These are phyloP conservation scores for Hirudinaria manillensis DNA, from an alignment of 2,888 invertebrate genomes.

Conservation along the genomic window DNA sequence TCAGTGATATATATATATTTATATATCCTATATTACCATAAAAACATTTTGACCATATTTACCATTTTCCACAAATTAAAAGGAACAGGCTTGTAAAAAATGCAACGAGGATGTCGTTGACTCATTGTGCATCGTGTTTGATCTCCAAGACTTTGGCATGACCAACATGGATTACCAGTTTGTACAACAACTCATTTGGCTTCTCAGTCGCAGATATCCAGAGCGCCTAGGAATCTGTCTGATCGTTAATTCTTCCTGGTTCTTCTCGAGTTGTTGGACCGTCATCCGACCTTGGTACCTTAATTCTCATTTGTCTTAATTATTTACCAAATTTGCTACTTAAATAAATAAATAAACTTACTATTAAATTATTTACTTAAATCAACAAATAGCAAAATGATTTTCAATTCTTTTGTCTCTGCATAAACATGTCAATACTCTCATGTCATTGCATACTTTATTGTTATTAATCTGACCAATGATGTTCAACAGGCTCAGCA, in stretches of 20 bases:
- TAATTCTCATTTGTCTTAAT: neutral
- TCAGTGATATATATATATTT: no score
- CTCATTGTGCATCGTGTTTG: slow-evolving; percentile 73
- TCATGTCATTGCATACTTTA: no score
- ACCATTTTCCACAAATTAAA: no score
- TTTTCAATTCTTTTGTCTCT: no score
- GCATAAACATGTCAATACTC: no score
- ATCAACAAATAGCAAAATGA: no score
- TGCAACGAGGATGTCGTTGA: slow-evolving; percentile 75
- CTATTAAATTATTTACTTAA: no score
- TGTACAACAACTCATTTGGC: slow-evolving; percentile 72
- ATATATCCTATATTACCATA: no score
- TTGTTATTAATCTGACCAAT: neutral
- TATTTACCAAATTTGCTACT: neutral
- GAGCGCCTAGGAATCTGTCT: slow-evolving; percentile 72
- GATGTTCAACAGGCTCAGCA: neutral
- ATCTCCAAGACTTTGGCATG: slow-evolving; percentile 68
- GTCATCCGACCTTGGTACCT: slow-evolving; percentile 67
- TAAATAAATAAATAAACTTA: no score
- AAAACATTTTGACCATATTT: no score
- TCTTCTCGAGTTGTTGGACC: slow-evolving; percentile 73
- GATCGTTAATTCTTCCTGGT: slow-evolving; percentile 67
- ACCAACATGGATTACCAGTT: slow-evolving; percentile 72
- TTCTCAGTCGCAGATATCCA: slow-evolving; percentile 71
- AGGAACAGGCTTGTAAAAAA: slow-evolving; percentile 71